These are phyloP conservation scores for Meandrusa payeni DNA, from an alignment of 2,888 invertebrate genomes.

Conservation along the genomic window DNA sequence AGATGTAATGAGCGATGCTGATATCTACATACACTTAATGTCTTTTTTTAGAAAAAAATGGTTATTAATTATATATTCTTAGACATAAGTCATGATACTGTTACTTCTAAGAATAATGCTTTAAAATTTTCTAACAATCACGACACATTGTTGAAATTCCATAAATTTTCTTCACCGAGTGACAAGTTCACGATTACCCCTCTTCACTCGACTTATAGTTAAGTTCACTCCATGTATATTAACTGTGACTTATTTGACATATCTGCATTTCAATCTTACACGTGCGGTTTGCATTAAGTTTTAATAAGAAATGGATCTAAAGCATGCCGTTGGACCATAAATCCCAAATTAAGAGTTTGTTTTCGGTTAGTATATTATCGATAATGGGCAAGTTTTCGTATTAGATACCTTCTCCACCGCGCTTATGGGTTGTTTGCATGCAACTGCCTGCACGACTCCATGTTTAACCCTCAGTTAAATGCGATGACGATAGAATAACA, in stretches of 20 bases:
- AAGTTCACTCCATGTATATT: background rate
- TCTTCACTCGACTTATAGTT: background rate
- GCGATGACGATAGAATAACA: conserved; percentile 25
- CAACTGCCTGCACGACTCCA: conserved; percentile 41
- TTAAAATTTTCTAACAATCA: too few species aligned
- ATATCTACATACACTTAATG: too few species aligned
- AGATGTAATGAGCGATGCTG: too few species aligned
- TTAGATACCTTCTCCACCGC: conserved; percentile 49
- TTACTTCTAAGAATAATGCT: too few species aligned
- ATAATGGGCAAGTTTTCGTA: conserved; percentile 68
- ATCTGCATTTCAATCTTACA: conserved; percentile 7
- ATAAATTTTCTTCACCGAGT: too few species aligned
- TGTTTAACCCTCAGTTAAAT: conserved; percentile 27
- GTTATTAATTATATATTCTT: too few species aligned
- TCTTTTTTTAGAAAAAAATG: too few species aligned
- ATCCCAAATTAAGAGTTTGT: conserved; percentile 33
- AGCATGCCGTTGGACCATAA: conserved; percentile 18
- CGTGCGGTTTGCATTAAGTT: conserved; percentile 5
- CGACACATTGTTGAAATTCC: too few species aligned
- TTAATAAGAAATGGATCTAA: conserved; percentile 6
- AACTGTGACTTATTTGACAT: conserved; percentile 5
- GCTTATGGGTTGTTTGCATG: conserved; percentile 74
- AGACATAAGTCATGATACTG: too few species aligned
- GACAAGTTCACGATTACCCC: too few species aligned
- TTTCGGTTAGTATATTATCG: conserved; percentile 61